Percentiles rank a stretch among this genome's conserved stretches.
phyloP scores from a whole-genome alignment of 2,113 vertebrate species.

The Pelecanoides urinatrix region DNA sequence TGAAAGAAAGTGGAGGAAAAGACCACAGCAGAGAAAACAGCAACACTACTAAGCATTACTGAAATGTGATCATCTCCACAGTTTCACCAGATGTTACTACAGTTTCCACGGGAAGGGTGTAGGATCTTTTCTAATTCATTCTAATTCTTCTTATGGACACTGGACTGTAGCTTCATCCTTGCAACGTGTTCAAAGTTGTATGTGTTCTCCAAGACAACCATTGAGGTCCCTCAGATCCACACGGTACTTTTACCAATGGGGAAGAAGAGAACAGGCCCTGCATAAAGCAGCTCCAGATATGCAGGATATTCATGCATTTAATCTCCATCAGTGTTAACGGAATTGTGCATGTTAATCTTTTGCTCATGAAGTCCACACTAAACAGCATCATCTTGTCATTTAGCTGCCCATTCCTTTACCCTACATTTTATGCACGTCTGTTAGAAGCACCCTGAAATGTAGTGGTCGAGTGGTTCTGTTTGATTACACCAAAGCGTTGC shows the following conservation, averaged over 20 bases:
- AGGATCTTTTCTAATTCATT: neutral
- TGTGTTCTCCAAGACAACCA: neutral
- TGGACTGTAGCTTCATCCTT: neutral
- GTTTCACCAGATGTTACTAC: neutral
- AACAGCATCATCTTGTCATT: neutral
- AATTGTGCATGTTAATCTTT: neutral
- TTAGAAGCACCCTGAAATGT: neutral
- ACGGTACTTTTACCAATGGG: neutral
- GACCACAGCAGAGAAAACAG: neutral
- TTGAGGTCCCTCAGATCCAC: neutral
- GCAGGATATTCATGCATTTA: neutral
- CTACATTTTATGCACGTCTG: neutral
- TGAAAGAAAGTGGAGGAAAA: neutral
- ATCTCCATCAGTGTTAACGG: neutral
- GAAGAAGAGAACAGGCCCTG: neutral
- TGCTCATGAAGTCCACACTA: neutral
- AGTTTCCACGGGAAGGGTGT: neutral
- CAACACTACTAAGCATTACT: neutral
- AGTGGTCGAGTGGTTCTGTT: neutral
- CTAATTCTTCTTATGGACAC: neutral
- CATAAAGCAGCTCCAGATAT: neutral
- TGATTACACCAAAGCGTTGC: neutral
- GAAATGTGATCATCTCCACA: fast-evolving
- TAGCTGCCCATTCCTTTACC: neutral
- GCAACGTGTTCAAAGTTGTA: neutral